Percentiles rank a stretch among this genome's conserved stretches.
Conservation (phyloP, 2,113 vertebrate species). For the Piaya cayana region DNA sequence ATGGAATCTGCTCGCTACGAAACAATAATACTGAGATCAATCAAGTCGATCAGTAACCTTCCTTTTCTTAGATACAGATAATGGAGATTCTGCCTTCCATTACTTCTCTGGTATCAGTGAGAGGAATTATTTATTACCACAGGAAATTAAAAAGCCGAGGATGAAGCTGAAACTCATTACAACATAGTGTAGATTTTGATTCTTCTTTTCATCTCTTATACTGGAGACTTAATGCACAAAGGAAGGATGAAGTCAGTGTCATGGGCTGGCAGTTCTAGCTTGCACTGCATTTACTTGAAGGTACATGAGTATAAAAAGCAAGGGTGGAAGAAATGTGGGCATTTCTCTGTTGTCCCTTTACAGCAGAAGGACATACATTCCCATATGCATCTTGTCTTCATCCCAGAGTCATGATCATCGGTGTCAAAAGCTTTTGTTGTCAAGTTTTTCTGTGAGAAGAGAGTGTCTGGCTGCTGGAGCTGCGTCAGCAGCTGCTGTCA, state of each 20-base stretch:
- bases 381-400: neutral
- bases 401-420: neutral
- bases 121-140: neutral
- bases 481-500: accelerated
- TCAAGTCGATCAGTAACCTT: neutral
- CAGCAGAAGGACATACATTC: neutral
- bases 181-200: neutral
- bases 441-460: neutral
- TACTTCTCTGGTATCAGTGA: neutral
- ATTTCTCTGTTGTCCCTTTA: neutral
- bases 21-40: neutral
- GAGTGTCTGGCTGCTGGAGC: neutral
- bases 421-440: neutral
- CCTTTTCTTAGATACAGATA: neutral
- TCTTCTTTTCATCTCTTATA: neutral
- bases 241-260: neutral
- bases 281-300: neutral
- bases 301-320: neutral
- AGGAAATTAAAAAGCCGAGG: neutral
- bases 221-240: neutral
- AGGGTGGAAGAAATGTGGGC: neutral
- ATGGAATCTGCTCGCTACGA: neutral
- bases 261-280: neutral
- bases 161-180: neutral
- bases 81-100: neutral